These are phyloP conservation scores for Temnopleurus reevesii DNA, from an alignment of 53 echinoderm and acorn worm species.

Conservation along the genomic window DNA sequence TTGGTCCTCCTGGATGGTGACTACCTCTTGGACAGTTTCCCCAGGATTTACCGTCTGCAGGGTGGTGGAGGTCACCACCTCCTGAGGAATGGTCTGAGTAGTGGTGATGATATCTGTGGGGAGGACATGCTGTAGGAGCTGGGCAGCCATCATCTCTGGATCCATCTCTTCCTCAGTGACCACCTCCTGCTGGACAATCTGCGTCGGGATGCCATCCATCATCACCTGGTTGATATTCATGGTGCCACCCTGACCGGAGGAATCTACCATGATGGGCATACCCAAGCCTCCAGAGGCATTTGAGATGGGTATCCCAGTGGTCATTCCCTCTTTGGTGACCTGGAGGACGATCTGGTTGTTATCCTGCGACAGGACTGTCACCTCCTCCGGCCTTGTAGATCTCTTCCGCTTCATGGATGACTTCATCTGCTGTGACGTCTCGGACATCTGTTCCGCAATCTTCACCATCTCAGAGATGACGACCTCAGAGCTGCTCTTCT, in stretches of 20 bases:
- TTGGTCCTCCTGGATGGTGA: conserved; percentile 1
- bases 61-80: conserved; percentile 37
- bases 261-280: conserved; percentile 40
- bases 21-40: neutral
- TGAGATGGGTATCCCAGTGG: conserved; percentile 29
- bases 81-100: conserved; percentile 37
- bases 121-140: conserved; percentile 56
- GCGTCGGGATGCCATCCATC: conserved; percentile 51
- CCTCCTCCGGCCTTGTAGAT: conserved; percentile 5
- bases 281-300: conserved; percentile 2
- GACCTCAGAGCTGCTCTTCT: conserved; percentile 17
- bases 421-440: conserved; percentile 57
- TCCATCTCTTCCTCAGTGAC: conserved; percentile 48
- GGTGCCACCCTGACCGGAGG: conserved; percentile 10
- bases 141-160: conserved; percentile 54
- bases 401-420: conserved; percentile 44
- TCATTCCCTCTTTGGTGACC: conserved; percentile 42
- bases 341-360: conserved; percentile 53
- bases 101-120: conserved; percentile 53
- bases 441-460: conserved; percentile 57
- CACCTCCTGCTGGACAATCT: conserved; percentile 57
- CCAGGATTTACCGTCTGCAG: neutral
- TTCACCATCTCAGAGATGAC: conserved; percentile 61
- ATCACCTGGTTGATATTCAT: conserved; percentile 55
- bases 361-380: conserved; percentile 37